Base-by-base conservation (phyloP, 2,797 vertebrate species). In the Siniperca scherzeri region DNA sequence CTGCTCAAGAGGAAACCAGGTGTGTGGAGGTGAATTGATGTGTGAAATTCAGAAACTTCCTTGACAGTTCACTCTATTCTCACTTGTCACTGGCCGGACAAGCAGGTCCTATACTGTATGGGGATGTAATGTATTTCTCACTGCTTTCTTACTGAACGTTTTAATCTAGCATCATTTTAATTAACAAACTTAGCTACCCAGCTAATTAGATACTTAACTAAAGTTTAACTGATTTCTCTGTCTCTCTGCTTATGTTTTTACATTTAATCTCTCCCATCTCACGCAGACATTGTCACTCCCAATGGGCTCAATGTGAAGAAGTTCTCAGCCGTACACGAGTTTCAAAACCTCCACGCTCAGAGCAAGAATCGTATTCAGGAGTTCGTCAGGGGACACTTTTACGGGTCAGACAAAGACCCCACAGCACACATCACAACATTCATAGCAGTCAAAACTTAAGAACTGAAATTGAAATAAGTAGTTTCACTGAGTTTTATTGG, bases 301-400 rank as follows among this genome's bases (percentile, higher is more conserved):
- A 99, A 98, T 0, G 98, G 98, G 22, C 93, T 99, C 87, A 99
- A 98, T 3, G 97, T 98, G 79, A 98, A 98, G 94, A 98, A 98
- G 93, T 99, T 99, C 90, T 98, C 98, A 1, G 98, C 98, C 30
- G 97, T 99, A 95, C 98, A 99, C 0, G 98, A 98, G 93, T 99
- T 99, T 92, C 98, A 99, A 93, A 99, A 99, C 92, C 96, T 99
- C 38, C 98, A 98, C 0, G 98, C 98, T 62, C 97, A 98, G 93
- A 98, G 97, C 96, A 99, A 99, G 87, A 96, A 93, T 11, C 97
- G 97, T 17, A 98, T 99, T 85, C 97, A 98, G 91, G 98, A 99
- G 92, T 99, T 99, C 77, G 96, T 98, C 92, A 94, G 98, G 62
- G 98, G 98, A 17, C 98, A 99, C 84, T 99, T 99, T 91, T 99